These are phyloP conservation scores for Pelecanus crispus DNA, from an alignment of 2,113 vertebrate genomes.

Conservation along the genomic window DNA sequence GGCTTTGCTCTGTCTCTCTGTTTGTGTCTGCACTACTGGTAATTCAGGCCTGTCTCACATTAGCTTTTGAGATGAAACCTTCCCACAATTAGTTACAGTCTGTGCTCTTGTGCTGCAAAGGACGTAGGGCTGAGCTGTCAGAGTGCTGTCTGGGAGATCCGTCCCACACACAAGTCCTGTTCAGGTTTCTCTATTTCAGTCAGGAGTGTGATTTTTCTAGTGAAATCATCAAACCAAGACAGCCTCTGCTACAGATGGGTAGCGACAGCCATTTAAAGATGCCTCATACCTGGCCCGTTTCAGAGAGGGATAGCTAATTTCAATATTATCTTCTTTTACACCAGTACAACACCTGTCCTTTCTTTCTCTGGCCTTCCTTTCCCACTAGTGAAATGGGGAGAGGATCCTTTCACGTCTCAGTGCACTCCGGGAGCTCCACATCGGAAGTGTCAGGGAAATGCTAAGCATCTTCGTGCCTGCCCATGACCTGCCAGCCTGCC, in stretches of 20 bases:
- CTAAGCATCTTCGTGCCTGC: neutral
- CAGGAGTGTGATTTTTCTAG: slow-evolving; percentile 32
- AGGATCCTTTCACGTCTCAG: neutral
- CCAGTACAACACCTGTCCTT: neutral
- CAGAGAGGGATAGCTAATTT: neutral
- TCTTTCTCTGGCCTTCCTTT: neutral
- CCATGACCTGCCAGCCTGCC: neutral
- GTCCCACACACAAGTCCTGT: neutral
- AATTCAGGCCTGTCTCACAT: slow-evolving; percentile 37
- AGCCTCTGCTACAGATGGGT: neutral
- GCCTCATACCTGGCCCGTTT: neutral
- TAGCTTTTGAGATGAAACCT: slow-evolving; percentile 22
- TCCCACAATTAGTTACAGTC: slow-evolving; percentile 25
- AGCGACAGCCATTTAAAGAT: neutral
- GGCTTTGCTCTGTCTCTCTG: slow-evolving; percentile 25
- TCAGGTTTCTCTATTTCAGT: slow-evolving; percentile 39
- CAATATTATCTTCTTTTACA: neutral
- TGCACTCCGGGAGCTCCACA: neutral
- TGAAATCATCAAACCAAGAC: slow-evolving; percentile 37
- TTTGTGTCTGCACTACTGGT: slow-evolving; percentile 21
- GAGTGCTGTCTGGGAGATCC: slow-evolving; percentile 10
- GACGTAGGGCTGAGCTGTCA: slow-evolving; percentile 47
- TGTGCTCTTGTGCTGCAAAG: slow-evolving; percentile 8
- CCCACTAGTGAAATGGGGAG: neutral
- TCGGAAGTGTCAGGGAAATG: neutral